Evolutionary conservation across 2,797 vertebrate species (phyloP), one percentile per base, ranked within the genome.

Genomic region (Meda fulgida): DNA sequence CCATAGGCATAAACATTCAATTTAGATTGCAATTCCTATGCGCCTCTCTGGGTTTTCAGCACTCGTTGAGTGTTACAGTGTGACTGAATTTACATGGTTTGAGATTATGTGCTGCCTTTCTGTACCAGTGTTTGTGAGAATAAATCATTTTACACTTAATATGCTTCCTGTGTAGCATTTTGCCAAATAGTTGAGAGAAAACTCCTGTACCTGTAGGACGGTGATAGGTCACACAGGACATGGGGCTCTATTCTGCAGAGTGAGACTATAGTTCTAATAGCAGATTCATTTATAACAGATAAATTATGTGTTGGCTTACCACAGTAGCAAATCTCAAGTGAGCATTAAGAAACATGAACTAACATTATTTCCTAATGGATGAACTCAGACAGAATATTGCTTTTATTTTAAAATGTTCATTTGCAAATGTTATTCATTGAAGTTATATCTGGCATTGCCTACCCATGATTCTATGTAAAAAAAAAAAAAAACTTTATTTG

Each of bases 101-200:
- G 51, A 31, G 26, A 63, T 48, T 38, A 21, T 77, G 46, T 55
- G 63, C n/a, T 78, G 75, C 21, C 38, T 78, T 80, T 70, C 38
- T 85, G 67, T 80, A 63, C 23, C 43, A 73, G 3, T 81, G 66
- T 86, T 83, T 48, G 46, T 84, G 77, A 89, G 92, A 95, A 94
- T 96, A 96, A 96, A 95, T 92, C 85, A 91, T 94, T 95, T 93
- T 89, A 48, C 91, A 92, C 87, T 87, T 91, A 86, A 69, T 71
- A 23, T 23, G 18, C n/a, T 60, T 80, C 19, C 29, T 60, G 13
- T 81, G 40, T 23, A 21, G 38, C n/a, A 65, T 76, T 23, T 63
- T 40, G 9, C 3, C 4, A 21, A 55, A 36, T 48, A 16, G 1
- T 19, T 78, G 40, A 48, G 40, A 48, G 29, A 53, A 43, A 67